Percentiles rank a stretch among this genome's conserved stretches.
Conservation (phyloP, 2,797 vertebrate genomes). For the Danio aesculapii region DNA sequence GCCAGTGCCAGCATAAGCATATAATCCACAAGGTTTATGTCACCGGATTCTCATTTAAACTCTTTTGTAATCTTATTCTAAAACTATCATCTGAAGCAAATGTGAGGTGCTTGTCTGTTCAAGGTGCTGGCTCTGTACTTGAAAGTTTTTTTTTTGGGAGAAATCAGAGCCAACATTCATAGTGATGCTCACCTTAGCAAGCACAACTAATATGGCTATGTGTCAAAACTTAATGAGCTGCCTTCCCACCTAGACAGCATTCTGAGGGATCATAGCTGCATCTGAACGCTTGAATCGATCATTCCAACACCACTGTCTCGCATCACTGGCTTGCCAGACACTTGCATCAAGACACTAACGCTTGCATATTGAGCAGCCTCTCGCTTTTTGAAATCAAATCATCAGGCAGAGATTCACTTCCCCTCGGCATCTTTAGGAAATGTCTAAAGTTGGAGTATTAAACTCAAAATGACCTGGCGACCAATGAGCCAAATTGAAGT, state of each 20-base stretch:
- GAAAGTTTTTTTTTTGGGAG: background rate
- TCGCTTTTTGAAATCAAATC: conserved; percentile 26
- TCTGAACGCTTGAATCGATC: background rate
- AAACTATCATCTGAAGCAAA: background rate
- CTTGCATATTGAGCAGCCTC: conserved; percentile 21
- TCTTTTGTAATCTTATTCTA: conserved; percentile 9
- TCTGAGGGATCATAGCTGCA: background rate
- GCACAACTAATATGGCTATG: background rate
- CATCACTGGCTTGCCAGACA: background rate
- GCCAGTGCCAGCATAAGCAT: conserved; percentile 20
- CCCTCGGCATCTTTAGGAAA: background rate
- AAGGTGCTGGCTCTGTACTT: background rate
- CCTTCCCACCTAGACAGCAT: background rate
- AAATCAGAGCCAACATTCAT: background rate
- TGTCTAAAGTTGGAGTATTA: background rate
- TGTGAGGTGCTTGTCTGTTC: background rate
- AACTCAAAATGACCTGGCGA: background rate
- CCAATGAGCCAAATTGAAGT: background rate
- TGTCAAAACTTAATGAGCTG: conserved; percentile 34
- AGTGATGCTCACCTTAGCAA: conserved; percentile 20
- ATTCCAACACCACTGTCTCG: background rate
- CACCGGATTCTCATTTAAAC: conserved; percentile 22
- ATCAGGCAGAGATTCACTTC: conserved; percentile 13
- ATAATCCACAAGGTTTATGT: conserved; percentile 22
- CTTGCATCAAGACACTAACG: conserved; percentile 5